Percentiles rank a stretch among this genome's conserved stretches.
phyloP scores from a whole-genome alignment of 2,888 invertebrate species.

The Heterodera filipjevi region DNA sequence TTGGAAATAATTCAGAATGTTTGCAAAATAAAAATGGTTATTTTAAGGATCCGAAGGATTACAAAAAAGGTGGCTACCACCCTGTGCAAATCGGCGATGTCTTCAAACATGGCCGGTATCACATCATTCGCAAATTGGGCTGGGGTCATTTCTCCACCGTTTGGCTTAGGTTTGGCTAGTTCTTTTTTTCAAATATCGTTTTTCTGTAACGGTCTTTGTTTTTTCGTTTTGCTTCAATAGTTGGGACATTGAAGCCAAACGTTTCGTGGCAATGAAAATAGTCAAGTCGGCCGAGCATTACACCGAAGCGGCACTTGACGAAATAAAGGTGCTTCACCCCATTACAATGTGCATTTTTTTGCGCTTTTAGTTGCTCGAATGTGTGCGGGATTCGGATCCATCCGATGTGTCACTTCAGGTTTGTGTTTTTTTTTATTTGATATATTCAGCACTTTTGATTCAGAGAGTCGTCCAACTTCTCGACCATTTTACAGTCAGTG shows the following conservation, averaged over 20 bases:
- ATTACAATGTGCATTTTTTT: neutral
- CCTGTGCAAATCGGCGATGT: slow-evolving; percentile 97
- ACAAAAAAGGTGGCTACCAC: slow-evolving; percentile 92
- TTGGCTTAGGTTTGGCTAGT: slow-evolving; percentile 79
- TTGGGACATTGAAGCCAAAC: slow-evolving; percentile 78
- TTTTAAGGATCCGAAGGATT: slow-evolving; percentile 84
- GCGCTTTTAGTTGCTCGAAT: slow-evolving; percentile 22
- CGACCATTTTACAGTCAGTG: slow-evolving; percentile 96
- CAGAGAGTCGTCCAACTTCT: slow-evolving; percentile 90
- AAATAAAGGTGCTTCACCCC: slow-evolving; percentile 92
- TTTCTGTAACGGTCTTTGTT: too few relatives aligned
- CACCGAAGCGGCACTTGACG: slow-evolving; percentile 97
- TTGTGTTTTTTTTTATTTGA: too few relatives aligned
- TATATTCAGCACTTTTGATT: neutral
- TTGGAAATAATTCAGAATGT: too few relatives aligned
- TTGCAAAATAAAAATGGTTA: neutral
- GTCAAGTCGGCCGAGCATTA: slow-evolving; percentile 98
- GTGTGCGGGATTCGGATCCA: slow-evolving; percentile 27
- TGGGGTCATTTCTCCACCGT: slow-evolving; percentile 99
- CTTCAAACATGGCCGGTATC: slow-evolving; percentile 79
- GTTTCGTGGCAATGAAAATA: slow-evolving; percentile 97
- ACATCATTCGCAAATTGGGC: slow-evolving; percentile 92
- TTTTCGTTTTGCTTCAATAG: too few relatives aligned
- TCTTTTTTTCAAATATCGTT: neutral
- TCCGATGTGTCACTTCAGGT: slow-evolving; percentile 18